Evolutionary conservation across 1,140 invertebrate genomes (phyloP).

Genomic region (Drosophila persimilis): DNA sequence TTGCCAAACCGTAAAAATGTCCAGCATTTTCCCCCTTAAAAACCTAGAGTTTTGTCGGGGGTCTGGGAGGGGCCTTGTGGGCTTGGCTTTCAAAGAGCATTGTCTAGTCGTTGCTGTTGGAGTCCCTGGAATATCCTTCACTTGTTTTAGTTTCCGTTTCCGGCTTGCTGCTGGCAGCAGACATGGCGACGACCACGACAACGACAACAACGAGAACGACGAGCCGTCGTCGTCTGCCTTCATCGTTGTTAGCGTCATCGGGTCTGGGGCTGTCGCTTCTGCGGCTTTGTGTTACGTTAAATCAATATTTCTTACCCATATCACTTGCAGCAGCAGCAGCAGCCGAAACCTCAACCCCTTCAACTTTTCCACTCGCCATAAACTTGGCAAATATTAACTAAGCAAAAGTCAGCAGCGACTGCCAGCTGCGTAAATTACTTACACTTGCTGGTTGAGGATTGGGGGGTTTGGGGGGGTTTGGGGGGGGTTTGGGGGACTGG

Average conservation of each 20-base stretch:
- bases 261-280: slow-evolving; percentile 51
- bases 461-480: too few relatives aligned
- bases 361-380: slow-evolving; percentile 55
- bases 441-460: slow-evolving; percentile 14
- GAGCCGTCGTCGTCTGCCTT: slow-evolving; percentile 47
- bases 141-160: slow-evolving; percentile 68
- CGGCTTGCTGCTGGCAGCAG: slow-evolving; percentile 55
- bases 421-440: slow-evolving; percentile 41
- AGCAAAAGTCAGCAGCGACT: slow-evolving; percentile 52
- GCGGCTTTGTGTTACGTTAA: slow-evolving; percentile 50
- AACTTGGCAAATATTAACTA: slow-evolving; percentile 70
- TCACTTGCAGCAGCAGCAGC: slow-evolving; percentile 47
- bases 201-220: slow-evolving; percentile 35
- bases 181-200: slow-evolving; percentile 40
- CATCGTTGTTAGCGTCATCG: slow-evolving; percentile 46
- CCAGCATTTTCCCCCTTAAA: slow-evolving; percentile 68
- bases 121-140: not conserved
- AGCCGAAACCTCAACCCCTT: not conserved
- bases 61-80: too few relatives aligned
- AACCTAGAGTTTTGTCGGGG: slow-evolving; percentile 45
- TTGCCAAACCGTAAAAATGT: slow-evolving; percentile 78
- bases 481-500: too few relatives aligned
- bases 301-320: slow-evolving; percentile 69
- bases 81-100: slow-evolving; percentile 9
- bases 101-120: not conserved